These are phyloP conservation scores for Oegoconia quadripuncta DNA, from an alignment of 2,888 invertebrate genomes.

Conservation along the genomic window DNA sequence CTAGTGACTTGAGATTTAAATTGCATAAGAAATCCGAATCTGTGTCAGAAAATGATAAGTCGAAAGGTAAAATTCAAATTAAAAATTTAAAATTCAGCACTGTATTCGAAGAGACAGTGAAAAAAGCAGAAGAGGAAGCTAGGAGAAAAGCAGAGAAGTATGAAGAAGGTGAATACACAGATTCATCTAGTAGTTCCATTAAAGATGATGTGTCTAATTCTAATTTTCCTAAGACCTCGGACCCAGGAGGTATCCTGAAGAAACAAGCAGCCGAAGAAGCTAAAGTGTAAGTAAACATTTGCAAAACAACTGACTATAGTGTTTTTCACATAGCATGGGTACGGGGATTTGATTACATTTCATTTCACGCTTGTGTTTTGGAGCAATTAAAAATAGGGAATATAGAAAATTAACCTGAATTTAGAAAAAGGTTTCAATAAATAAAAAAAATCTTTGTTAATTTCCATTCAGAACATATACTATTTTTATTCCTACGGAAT, in stretches of 20 bases:
- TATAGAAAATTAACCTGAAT: no score
- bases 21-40: slow-evolving; percentile 43
- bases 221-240: slow-evolving; percentile 68
- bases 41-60: slow-evolving; percentile 53
- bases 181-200: slow-evolving; percentile 58
- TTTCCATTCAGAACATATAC: no score
- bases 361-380: no score
- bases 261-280: slow-evolving; percentile 69
- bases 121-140: slow-evolving; percentile 81
- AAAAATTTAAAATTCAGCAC: slow-evolving; percentile 84
- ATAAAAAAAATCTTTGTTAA: neutral
- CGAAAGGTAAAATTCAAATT: slow-evolving; percentile 81
- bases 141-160: slow-evolving; percentile 79
- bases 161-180: slow-evolving; percentile 82
- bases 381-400: no score
- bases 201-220: slow-evolving; percentile 56
- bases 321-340: no score
- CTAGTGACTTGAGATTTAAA: slow-evolving; percentile 40
- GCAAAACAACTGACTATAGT: neutral
- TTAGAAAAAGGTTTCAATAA: neutral
- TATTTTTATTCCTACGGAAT: no score
- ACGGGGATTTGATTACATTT: no score
- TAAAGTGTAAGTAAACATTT: slow-evolving; percentile 59
- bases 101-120: slow-evolving; percentile 82
- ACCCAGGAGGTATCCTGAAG: slow-evolving; percentile 69